Conservation (phyloP, 1,140 invertebrate genomes). For the Drosophila lini region DNA sequence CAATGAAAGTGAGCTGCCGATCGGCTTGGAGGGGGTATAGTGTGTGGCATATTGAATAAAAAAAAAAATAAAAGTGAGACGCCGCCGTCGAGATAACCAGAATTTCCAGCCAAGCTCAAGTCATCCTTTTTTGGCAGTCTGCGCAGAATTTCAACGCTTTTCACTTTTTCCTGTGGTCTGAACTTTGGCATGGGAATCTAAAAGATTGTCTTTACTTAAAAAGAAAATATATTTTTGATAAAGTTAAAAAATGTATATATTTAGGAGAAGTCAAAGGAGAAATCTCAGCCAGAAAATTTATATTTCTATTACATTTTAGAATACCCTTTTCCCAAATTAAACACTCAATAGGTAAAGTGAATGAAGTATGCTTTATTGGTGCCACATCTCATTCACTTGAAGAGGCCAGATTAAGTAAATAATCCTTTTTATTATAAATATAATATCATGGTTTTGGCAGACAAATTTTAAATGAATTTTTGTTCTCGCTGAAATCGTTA, state of each 20-base stretch:
- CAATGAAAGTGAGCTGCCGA: slow-evolving; percentile 37
- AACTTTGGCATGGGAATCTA: slow-evolving; percentile 27
- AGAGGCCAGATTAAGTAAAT: background rate
- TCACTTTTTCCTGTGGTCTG: slow-evolving; percentile 33
- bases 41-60: slow-evolving; percentile 6
- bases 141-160: slow-evolving; percentile 48
- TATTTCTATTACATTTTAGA: too few species aligned
- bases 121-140: slow-evolving; percentile 50
- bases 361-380: background rate
- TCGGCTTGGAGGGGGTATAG: slow-evolving; percentile 1
- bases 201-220: slow-evolving; percentile 4
- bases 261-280: background rate
- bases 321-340: background rate
- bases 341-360: background rate
- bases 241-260: background rate
- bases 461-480: background rate
- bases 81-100: slow-evolving; percentile 60
- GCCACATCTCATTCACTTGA: background rate
- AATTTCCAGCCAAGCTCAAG: slow-evolving; percentile 64
- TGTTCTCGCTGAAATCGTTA: background rate
- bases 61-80: slow-evolving; percentile 27
- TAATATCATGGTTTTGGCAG: background rate
- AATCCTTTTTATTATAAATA: background rate
- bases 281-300: too few species aligned
- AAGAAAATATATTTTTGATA: background rate